Evolutionary conservation across 2,113 vertebrate species (phyloP), one percentile per base, ranked within the genome.

Genomic region (Istiophorus platypterus): DNA sequence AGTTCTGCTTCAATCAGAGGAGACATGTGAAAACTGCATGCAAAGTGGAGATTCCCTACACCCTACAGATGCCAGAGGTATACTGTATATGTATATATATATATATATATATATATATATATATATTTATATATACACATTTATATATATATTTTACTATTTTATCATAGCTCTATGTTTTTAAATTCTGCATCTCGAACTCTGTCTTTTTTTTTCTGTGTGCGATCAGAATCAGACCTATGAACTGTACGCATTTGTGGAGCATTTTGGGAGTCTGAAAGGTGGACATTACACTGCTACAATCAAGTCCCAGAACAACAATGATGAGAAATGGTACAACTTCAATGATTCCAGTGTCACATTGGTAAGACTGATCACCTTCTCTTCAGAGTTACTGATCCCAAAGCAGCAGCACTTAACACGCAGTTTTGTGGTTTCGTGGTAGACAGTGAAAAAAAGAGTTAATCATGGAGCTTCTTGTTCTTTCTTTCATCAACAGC

Each of bases 211-310:
- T 70, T 49, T 20, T 26, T 4, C 2, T 1, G 0, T 3, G 45
- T 58, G 0, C 37, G 20, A 39, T 78, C 79, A 93, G 91, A 52
- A n/a, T 0, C 59, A 78, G 61, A 49, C 2, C 1, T 95, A 95
- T 90, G 80, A 93, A 26, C 91, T 95, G 26, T 95, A 92, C 65
- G 94, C 92, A 0, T 8, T 88, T 22, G 90, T 94, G 68, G 74
- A 95, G 0, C 95, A 95, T 37, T 27, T 0, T 0, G 95, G 95
- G 24, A 59, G 29, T 75, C 73, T 90, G 4, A 87, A 0, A 72
- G 6, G 61, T 58, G 94, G 94, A 78, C 34, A 95, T 70, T 95
- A 95, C 74, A 31, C 31, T 0, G 78, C 92, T 34, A 41, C 2
- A 27, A 92, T 95, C 72, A 90, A 73, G 72, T 77, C 90, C 15